phyloP scores from a whole-genome alignment of 1,140 invertebrate genomes.

The Leptinotarsa undecemlineata region DNA sequence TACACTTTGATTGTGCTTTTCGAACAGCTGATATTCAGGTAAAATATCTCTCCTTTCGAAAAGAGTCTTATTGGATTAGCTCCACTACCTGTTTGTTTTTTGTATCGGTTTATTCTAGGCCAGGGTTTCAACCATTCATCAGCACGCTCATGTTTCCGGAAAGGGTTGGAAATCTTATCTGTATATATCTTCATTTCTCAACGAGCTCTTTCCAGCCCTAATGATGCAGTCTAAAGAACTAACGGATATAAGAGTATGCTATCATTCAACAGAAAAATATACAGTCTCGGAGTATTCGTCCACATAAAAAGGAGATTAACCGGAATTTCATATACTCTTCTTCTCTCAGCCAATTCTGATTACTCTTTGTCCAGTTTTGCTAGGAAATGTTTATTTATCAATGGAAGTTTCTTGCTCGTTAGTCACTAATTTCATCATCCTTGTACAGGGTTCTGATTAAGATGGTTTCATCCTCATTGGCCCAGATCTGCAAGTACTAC shows the following conservation, averaged over 20 bases:
- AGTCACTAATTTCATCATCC: too few relatives aligned
- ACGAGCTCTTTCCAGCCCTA: conserved; percentile 34
- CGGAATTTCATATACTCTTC: conserved; percentile 34
- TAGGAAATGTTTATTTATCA: too few relatives aligned
- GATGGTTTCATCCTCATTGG: too few relatives aligned
- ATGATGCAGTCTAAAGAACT: conserved; percentile 39
- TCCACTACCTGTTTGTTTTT: too few relatives aligned
- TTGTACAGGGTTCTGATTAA: too few relatives aligned
- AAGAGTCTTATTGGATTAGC: too few relatives aligned
- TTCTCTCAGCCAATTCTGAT: conserved; percentile 31
- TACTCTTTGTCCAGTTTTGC: conserved; percentile 7
- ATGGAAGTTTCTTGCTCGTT: too few relatives aligned
- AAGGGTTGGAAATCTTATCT: background rate
- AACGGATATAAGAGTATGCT: conserved; percentile 42
- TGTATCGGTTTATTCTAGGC: too few relatives aligned
- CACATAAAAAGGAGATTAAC: conserved; percentile 41
- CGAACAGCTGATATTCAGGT: too few relatives aligned
- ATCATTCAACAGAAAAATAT: conserved; percentile 40
- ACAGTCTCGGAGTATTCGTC: conserved; percentile 36
- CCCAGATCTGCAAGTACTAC: too few relatives aligned
- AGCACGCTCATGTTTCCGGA: conserved; percentile 1
- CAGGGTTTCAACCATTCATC: background rate
- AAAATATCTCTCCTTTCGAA: too few relatives aligned
- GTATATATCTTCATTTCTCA: conserved; percentile 37
- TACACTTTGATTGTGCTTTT: too few relatives aligned